Conservation (phyloP, 2,113 vertebrate genomes). For the Prinia subflava region DNA sequence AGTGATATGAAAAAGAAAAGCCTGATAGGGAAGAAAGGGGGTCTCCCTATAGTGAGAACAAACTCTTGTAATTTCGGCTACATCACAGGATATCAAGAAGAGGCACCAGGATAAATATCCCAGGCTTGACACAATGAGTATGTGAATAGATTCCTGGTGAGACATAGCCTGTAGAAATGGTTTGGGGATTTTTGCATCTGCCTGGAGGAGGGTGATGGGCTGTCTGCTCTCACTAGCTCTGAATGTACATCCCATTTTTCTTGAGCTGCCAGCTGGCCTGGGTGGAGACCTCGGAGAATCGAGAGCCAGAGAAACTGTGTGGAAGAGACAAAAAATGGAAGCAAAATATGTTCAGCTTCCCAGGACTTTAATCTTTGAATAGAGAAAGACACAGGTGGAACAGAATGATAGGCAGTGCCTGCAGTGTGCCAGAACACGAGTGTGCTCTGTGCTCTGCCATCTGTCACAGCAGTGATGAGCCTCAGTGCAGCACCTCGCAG, state of each 20-base stretch:
- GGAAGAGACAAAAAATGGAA: constrained; percentile 46
- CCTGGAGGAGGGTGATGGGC: background rate
- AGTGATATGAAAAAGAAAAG: background rate
- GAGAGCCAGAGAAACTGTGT: background rate
- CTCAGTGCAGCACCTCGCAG: constrained; percentile 1
- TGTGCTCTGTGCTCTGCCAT: constrained; percentile 10
- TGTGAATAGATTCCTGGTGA: background rate
- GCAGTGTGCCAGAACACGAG: constrained; percentile 3
- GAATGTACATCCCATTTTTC: background rate
- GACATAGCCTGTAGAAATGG: background rate
- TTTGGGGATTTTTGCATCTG: background rate
- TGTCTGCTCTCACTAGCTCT: background rate
- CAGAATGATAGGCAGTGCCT: constrained; percentile 24
- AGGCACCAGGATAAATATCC: background rate
- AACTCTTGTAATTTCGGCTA: background rate
- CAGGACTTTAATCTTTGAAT: constrained; percentile 51
- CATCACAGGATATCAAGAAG: background rate
- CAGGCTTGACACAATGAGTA: background rate
- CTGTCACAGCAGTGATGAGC: background rate
- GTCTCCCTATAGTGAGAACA: background rate
- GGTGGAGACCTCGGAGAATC: background rate
- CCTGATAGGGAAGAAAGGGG: background rate
- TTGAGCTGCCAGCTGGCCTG: constrained; percentile 9
- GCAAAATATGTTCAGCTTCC: constrained; percentile 59
- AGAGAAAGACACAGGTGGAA: constrained; percentile 42